Evolutionary conservation across 2,797 vertebrate genomes (phyloP), one percentile per base, ranked within the genome.

Genomic region (Chelon auratus): DNA sequence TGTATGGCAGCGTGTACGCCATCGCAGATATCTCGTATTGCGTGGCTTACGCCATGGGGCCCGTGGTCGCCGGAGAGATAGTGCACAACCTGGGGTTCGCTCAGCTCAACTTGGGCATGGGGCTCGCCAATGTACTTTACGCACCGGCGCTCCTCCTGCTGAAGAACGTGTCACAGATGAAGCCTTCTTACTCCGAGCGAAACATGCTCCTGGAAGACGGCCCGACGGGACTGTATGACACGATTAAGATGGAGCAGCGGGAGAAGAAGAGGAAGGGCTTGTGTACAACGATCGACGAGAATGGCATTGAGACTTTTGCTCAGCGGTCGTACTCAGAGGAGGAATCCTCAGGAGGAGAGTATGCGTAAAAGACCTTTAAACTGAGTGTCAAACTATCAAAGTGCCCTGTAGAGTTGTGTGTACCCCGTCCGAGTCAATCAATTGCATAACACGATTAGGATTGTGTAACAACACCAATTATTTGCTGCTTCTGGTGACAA

Each of bases 11-110:
- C 3, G 97, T 99, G 75, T 99, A 99, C 0, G 98, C 98, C 83
- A 98, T 99, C 8, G 98, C 98, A 0, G 98, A 99, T 88, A 99
- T 99, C 92, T 99, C 98, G 42, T 99, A 99, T 78, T 99, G 94
- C 0, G 95, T 99, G 87, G 98, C 98, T 0, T 99, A 99, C 0
- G 98, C 98, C 43, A 84, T 98, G 70, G 98, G 98, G 62, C 98
- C 98, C 60, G 86, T 99, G 1, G 97, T 95, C 68, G 98, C 98
- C 0, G 96, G 98, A 47, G 96, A 99, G 84, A 98, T 99, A 3
- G 98, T 99, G 55, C 97, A 99, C 84, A 93, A 96, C 55, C 93
- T 96, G 48, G 98, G 98, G 62, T 99, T 99, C 6, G 95, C 93
- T 0, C 96, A 98, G 82, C 96, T 99, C 53, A 99, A 97, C 81